A percentile compares a stretch with the other conserved stretches of the same genome.
These are phyloP conservation scores for Drosophila leontia DNA, from an alignment of 1,140 invertebrate species.

Conservation along the genomic window DNA sequence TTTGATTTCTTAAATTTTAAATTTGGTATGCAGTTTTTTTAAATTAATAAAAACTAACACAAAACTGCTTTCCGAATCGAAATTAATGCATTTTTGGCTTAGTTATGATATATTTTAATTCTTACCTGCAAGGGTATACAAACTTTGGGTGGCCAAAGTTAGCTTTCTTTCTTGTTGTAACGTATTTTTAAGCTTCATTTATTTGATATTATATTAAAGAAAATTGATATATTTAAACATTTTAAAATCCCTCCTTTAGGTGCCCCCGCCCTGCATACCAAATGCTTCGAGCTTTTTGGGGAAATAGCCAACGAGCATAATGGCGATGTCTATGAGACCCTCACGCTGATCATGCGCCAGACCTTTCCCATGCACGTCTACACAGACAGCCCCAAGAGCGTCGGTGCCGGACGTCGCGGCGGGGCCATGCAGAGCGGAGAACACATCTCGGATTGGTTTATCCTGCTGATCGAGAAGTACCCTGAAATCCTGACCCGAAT, in stretches of 20 bases:
- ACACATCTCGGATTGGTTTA: constrained; percentile 83
- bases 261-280: constrained; percentile 63
- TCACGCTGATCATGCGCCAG: constrained; percentile 70
- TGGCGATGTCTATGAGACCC: constrained; percentile 74
- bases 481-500: constrained; percentile 62
- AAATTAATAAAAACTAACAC: too few species aligned
- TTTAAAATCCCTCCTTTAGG: constrained; percentile 39
- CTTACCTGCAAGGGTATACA: too few species aligned
- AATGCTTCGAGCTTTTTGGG: constrained; percentile 75
- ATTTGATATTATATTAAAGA: too few species aligned
- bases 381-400: constrained; percentile 50
- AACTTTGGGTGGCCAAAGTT: too few species aligned
- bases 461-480: constrained; percentile 67
- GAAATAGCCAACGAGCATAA: constrained; percentile 80
- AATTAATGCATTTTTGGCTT: too few species aligned
- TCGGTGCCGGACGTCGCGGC: constrained; percentile 37
- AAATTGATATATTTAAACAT: not conserved
- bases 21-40: too few species aligned
- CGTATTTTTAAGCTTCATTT: not conserved
- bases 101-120: too few species aligned
- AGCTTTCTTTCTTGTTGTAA: too few species aligned
- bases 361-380: constrained; percentile 72
- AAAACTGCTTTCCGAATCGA: too few species aligned
- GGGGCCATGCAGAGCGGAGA: constrained; percentile 49
- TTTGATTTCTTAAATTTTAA: too few species aligned